A percentile compares a stretch with the other conserved stretches of the same genome.
Conservation (phyloP, 1,140 invertebrate species). For the Limonius californicus region DNA sequence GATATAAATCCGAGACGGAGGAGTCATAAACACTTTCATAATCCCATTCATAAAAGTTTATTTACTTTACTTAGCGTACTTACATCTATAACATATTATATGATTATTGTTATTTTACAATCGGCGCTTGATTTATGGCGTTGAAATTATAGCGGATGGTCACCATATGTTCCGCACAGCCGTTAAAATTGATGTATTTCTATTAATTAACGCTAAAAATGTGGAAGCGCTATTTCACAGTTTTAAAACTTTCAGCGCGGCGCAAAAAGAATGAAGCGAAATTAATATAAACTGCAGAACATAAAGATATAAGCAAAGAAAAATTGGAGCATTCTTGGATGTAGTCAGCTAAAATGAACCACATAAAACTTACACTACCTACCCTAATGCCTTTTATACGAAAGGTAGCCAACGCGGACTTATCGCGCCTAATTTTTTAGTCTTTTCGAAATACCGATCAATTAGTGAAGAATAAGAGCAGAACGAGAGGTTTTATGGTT, state of each 20-base stretch:
- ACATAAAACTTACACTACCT: not conserved
- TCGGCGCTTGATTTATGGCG: not conserved
- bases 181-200: not conserved
- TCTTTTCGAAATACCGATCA: slow-evolving; percentile 31
- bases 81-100: not conserved
- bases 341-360: too few relatives aligned
- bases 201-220: not conserved
- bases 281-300: too few relatives aligned
- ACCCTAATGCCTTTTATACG: not conserved
- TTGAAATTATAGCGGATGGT: not conserved
- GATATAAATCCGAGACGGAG: slow-evolving; percentile 4
- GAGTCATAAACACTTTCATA: slow-evolving; percentile 15
- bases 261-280: too few relatives aligned
- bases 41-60: slow-evolving; percentile 4
- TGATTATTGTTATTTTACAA: slow-evolving; percentile 9
- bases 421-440: not conserved
- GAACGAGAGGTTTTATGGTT: slow-evolving; percentile 25
- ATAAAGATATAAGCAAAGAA: too few relatives aligned
- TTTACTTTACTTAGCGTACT: slow-evolving; percentile 2
- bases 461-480: slow-evolving; percentile 32
- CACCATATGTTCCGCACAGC: not conserved
- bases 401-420: not conserved
- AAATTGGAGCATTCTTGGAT: too few relatives aligned
- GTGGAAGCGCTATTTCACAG: not conserved
- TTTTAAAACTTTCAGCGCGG: too few relatives aligned